Percentiles rank a stretch among this genome's conserved stretches.
Evolutionary conservation across 2,888 invertebrate species (phyloP).

Genomic region (Mantis religiosa): DNA sequence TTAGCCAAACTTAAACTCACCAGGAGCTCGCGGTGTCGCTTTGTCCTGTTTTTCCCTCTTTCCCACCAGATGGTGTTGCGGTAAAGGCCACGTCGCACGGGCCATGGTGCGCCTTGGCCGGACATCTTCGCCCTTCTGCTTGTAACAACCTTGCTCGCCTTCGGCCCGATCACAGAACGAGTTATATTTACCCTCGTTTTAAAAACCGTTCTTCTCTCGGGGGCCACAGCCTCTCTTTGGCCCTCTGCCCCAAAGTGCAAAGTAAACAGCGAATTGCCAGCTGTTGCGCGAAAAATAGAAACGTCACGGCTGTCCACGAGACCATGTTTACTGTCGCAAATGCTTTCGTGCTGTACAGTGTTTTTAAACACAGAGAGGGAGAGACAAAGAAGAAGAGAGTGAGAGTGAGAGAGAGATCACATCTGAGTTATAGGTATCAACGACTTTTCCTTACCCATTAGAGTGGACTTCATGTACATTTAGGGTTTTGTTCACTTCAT

Average conservation of each 20-base stretch:
- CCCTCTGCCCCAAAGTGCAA: not conserved
- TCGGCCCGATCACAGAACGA: not conserved
- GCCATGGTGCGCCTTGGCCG: constrained; percentile 61
- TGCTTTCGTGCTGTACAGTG: not conserved
- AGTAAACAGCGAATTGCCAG: not conserved
- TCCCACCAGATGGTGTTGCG: constrained; percentile 39
- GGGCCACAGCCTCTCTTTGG: not conserved
- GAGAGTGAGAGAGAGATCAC: too few species aligned
- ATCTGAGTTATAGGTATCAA: too few species aligned
- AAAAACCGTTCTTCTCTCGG: not conserved
- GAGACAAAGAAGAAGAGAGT: not conserved
- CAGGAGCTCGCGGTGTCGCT: not conserved
- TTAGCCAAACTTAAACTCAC: not conserved
- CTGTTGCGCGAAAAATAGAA: not conserved
- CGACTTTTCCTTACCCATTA: too few species aligned
- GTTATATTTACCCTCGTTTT: constrained; percentile 7
- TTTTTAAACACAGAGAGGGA: too few species aligned
- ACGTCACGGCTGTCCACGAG: not conserved
- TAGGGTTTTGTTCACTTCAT: too few species aligned
- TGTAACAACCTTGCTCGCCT: constrained; percentile 1
- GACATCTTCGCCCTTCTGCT: constrained; percentile 25
- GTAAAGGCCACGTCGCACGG: constrained; percentile 60
- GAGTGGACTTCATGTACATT: too few species aligned
- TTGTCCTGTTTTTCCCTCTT: not conserved
- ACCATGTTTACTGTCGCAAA: not conserved